These are phyloP conservation scores for Oophaga sylvatica DNA, from an alignment of 2,797 vertebrate genomes.

Conservation along the genomic window DNA sequence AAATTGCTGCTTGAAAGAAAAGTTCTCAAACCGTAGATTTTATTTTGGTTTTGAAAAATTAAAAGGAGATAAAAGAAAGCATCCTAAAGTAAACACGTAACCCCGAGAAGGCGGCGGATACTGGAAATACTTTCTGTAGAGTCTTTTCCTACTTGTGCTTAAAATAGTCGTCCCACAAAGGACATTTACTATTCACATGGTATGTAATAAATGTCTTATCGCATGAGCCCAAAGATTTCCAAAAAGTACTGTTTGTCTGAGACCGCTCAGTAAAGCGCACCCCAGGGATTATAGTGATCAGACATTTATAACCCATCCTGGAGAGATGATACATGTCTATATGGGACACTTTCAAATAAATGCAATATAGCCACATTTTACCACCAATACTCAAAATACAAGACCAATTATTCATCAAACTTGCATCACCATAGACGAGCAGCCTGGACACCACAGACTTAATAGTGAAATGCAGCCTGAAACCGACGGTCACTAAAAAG, in stretches of 20 bases:
- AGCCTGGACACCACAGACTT: not conserved
- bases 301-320: too few relatives aligned
- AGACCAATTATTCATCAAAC: not conserved
- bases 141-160: not conserved
- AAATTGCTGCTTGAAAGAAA: slow-evolving; percentile 13
- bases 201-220: too few relatives aligned
- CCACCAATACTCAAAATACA: not conserved
- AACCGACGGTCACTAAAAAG: not conserved
- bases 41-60: not conserved
- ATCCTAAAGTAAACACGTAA: not conserved
- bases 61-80: not conserved
- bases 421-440: not conserved
- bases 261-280: too few relatives aligned
- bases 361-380: not conserved
- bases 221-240: too few relatives aligned
- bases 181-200: too few relatives aligned
- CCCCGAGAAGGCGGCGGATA: not conserved
- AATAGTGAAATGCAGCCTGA: not conserved
- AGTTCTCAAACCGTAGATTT: not conserved
- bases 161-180: not conserved
- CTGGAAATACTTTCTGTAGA: not conserved
- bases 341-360: not conserved
- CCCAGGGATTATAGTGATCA: too few relatives aligned
- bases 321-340: too few relatives aligned
- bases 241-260: too few relatives aligned